A percentile compares a stretch with the other conserved stretches of the same genome.
phyloP scores from a whole-genome alignment of 2,113 vertebrate species.

The Odontophorus gujanensis region DNA sequence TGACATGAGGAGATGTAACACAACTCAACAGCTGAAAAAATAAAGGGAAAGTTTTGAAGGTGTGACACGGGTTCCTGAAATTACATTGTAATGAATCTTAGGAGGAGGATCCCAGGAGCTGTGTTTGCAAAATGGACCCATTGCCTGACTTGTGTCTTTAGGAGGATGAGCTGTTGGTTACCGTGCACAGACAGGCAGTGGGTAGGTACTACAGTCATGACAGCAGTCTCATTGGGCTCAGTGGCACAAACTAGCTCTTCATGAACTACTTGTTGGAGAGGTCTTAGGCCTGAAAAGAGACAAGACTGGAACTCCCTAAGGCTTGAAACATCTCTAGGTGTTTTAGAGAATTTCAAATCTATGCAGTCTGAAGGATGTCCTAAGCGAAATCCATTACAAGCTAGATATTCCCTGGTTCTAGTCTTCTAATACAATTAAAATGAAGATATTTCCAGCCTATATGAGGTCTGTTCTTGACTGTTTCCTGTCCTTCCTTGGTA shows the following conservation, averaged over 20 bases:
- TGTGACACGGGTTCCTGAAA: neutral
- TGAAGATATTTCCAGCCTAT: neutral
- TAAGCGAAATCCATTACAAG: neutral
- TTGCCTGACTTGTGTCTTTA: rapidly evolving
- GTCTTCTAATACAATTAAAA: neutral
- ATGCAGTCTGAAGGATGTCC: neutral
- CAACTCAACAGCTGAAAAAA: constrained; percentile 17
- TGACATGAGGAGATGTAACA: neutral
- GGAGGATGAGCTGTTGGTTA: neutral
- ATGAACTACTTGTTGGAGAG: neutral
- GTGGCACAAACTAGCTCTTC: neutral
- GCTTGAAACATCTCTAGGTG: neutral
- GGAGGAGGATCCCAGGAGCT: neutral
- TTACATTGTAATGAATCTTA: neutral
- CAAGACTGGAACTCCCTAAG: neutral
- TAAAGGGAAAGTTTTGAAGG: neutral
- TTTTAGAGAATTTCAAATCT: neutral
- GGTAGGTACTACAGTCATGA: rapidly evolving
- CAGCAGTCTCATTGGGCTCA: neutral
- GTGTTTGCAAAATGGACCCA: neutral
- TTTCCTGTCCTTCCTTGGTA: neutral
- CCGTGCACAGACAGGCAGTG: rapidly evolving
- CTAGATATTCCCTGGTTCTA: neutral
- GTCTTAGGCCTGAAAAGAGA: neutral
- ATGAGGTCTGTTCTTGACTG: neutral